Conservation (phyloP, 2,797 vertebrate species). For the Cetoscarus ocellatus region DNA sequence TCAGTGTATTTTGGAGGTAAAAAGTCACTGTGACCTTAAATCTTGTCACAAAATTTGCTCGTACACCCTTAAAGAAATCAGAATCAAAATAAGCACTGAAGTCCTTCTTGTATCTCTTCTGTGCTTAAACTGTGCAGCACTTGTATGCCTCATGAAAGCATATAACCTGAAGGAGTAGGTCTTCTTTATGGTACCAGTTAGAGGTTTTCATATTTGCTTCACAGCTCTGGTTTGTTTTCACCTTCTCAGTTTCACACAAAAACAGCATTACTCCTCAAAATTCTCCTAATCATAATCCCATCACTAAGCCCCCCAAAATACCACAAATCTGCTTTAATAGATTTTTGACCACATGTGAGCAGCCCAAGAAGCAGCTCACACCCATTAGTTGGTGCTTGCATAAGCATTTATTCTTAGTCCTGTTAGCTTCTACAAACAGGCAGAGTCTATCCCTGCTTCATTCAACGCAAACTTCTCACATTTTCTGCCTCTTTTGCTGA, state of each 20-base stretch:
- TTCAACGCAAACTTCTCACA: neutral
- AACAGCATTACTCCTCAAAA: neutral
- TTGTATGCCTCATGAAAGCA: no score
- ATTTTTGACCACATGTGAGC: slow-evolving; percentile 1
- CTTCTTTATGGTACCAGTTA: no score
- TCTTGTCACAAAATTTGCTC: no score
- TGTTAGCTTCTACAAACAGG: neutral
- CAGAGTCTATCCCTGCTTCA: neutral
- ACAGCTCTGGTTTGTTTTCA: neutral
- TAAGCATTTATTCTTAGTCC: neutral
- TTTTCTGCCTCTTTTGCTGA: neutral
- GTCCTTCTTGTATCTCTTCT: no score
- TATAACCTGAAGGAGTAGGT: no score
- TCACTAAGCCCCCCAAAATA: neutral
- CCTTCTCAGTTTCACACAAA: neutral
- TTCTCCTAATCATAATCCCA: neutral
- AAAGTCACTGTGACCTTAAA: no score
- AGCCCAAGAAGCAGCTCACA: neutral
- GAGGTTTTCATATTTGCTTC: no score
- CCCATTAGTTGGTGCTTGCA: neutral
- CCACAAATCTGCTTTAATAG: neutral
- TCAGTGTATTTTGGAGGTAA: no score
- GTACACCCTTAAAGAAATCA: no score
- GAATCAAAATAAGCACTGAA: no score
- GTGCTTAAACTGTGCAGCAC: no score